phyloP scores from a whole-genome alignment of 1,140 invertebrate species.

The Drosophila novamexicana region DNA sequence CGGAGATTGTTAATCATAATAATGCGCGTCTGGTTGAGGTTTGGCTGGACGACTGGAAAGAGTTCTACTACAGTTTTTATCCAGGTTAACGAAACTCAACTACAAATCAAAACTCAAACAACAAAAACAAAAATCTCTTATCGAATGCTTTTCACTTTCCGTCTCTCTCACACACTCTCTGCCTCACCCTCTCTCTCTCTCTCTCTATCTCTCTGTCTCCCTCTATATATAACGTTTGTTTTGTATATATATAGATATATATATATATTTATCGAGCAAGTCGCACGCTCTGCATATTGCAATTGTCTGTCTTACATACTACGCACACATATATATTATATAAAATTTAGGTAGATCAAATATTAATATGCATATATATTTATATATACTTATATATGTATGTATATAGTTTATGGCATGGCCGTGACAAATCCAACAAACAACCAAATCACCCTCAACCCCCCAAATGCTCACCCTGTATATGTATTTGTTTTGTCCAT shows the following conservation, averaged over 20 bases:
- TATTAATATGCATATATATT: constrained; percentile 8
- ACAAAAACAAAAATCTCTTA: constrained; percentile 30
- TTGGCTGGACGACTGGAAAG: constrained; percentile 99
- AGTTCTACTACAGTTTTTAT: constrained; percentile 99
- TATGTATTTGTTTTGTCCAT: constrained; percentile 54
- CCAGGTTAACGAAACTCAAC: constrained; percentile 88
- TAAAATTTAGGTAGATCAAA: constrained; percentile 19
- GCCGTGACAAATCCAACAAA: constrained; percentile 49
- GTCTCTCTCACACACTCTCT: constrained; percentile 43
- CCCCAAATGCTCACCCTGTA: constrained; percentile 39
- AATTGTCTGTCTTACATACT: constrained; percentile 60
- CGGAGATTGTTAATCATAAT: constrained; percentile 99
- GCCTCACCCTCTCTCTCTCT: constrained; percentile 44
- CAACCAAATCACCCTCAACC: constrained; percentile 52
- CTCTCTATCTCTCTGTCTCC: constrained; percentile 53
- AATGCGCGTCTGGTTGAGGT: constrained; percentile 98
- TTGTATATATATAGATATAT: constrained; percentile 50
- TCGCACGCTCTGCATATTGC: constrained; percentile 71
- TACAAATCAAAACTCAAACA: constrained; percentile 34
- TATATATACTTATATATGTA: constrained; percentile 26
- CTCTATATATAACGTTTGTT: constrained; percentile 60
- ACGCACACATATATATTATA: constrained; percentile 39
- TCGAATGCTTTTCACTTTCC: constrained; percentile 27
- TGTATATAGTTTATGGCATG: constrained; percentile 75
- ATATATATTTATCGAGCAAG: constrained; percentile 59